Evolutionary conservation across 92 coral and sea anemone genomes (phyloP).

Genomic region (Palythoa caribaeorum): DNA sequence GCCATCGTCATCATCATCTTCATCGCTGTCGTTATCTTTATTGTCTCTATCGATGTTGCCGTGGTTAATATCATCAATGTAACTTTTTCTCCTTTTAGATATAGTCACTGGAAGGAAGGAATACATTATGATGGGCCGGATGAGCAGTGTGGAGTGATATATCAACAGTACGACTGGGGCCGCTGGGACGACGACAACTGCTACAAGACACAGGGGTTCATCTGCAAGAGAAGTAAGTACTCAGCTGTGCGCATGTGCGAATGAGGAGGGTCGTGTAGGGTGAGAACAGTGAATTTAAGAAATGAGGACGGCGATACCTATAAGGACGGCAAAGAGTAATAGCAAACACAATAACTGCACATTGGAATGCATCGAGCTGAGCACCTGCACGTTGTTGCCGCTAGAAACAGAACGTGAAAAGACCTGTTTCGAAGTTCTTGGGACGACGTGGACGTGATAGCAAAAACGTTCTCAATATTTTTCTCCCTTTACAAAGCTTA

Average conservation of each 20-base stretch:
- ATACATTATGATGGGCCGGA: constrained; percentile 76
- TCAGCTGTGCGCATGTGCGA: neutral
- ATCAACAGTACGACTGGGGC: constrained; percentile 83
- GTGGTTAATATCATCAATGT: neutral
- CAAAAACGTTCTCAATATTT: too few relatives aligned
- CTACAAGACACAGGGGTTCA: constrained; percentile 69
- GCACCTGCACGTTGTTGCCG: too few relatives aligned
- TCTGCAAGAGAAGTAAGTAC: constrained; percentile 73
- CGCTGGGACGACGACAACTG: constrained; percentile 78
- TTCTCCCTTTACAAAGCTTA: too few relatives aligned
- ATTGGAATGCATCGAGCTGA: too few relatives aligned
- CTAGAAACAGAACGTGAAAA: too few relatives aligned
- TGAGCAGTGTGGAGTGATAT: constrained; percentile 77
- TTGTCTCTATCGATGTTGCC: too few relatives aligned
- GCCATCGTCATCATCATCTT: neutral
- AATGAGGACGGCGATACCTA: too few relatives aligned
- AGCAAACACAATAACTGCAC: too few relatives aligned
- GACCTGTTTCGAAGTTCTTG: too few relatives aligned
- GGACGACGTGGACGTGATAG: too few relatives aligned
- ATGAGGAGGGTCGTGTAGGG: neutral
- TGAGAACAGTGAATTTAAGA: neutral
- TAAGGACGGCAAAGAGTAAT: too few relatives aligned
- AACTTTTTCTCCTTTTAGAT: constrained; percentile 29
- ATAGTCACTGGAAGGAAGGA: constrained; percentile 74
- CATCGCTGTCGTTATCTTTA: neutral